Evolutionary conservation across 53 echinoderm and acorn worm species (phyloP).

Genomic region (Apostichopus leukothele): DNA sequence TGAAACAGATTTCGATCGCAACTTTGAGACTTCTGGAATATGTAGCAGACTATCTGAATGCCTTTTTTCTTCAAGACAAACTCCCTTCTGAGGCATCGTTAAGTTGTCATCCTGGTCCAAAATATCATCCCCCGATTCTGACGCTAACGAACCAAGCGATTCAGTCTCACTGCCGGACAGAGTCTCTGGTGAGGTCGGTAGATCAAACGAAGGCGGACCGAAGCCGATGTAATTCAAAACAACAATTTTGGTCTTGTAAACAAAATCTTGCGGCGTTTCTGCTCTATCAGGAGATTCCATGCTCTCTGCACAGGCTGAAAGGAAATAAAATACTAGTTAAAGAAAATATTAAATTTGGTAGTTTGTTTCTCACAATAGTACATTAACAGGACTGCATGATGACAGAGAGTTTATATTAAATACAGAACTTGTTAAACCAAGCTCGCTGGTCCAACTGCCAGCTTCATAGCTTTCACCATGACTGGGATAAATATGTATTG

Average conservation of each 20-base stretch:
- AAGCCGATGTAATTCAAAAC: conserved; percentile 83
- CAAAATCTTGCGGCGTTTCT: conserved; percentile 80
- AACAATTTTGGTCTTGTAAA: conserved; percentile 86
- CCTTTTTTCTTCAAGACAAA: not conserved
- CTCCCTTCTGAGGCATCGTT: not conserved
- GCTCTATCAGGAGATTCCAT: conserved; percentile 51
- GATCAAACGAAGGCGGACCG: conserved; percentile 69
- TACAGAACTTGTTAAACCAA: too few relatives aligned
- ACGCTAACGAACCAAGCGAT: not conserved
- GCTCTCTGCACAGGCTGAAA: not conserved
- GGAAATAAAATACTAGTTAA: too few relatives aligned
- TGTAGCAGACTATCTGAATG: not conserved
- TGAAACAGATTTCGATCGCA: conserved; percentile 33
- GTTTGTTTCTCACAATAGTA: too few relatives aligned
- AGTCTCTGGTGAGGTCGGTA: conserved; percentile 32
- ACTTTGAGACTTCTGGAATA: not conserved
- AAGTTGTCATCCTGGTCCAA: not conserved
- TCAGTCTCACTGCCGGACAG: conserved; percentile 31
- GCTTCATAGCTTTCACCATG: too few relatives aligned
- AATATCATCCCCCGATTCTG: conserved; percentile 14
- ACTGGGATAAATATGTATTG: too few relatives aligned
- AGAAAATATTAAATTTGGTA: too few relatives aligned
- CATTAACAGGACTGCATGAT: too few relatives aligned
- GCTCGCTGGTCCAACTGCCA: too few relatives aligned
- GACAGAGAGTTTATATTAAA: too few relatives aligned